Conservation (phyloP, 2,113 vertebrate species). For the Lepus europaeus region DNA sequence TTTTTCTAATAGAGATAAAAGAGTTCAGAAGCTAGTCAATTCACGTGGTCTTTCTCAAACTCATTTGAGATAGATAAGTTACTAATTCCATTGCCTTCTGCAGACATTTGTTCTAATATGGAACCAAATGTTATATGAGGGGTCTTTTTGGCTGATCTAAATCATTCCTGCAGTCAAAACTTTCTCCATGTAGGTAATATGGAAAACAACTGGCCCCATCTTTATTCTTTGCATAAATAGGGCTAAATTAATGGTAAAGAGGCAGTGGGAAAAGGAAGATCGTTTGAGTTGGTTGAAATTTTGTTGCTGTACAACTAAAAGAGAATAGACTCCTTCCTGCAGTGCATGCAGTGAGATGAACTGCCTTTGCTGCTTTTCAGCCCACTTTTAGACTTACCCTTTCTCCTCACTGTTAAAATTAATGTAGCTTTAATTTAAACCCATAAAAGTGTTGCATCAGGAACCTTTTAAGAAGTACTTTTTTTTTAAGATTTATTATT, state of each 20-base stretch:
- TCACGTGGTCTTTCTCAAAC: neutral
- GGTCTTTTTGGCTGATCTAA: neutral
- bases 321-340: neutral
- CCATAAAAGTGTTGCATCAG: neutral
- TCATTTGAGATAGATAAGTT: neutral
- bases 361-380: neutral
- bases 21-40: neutral
- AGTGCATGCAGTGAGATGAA: neutral
- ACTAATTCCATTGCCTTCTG: neutral
- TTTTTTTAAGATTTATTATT: no score
- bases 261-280: neutral
- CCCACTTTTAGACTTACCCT: neutral
- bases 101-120: neutral
- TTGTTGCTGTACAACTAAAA: neutral
- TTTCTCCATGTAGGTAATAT: neutral
- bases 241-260: neutral
- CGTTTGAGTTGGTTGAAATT: constrained; percentile 8
- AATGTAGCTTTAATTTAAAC: neutral
- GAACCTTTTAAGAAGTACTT: constrained; percentile 26
- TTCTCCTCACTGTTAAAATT: neutral
- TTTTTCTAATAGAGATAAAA: neutral
- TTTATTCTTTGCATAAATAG: constrained; percentile 32
- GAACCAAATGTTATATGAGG: neutral
- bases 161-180: neutral
- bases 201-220: neutral